A percentile compares a stretch with the other conserved stretches of the same genome.
Conservation (phyloP, 2,888 invertebrate genomes). For the Nipponacmea schrenckii region DNA sequence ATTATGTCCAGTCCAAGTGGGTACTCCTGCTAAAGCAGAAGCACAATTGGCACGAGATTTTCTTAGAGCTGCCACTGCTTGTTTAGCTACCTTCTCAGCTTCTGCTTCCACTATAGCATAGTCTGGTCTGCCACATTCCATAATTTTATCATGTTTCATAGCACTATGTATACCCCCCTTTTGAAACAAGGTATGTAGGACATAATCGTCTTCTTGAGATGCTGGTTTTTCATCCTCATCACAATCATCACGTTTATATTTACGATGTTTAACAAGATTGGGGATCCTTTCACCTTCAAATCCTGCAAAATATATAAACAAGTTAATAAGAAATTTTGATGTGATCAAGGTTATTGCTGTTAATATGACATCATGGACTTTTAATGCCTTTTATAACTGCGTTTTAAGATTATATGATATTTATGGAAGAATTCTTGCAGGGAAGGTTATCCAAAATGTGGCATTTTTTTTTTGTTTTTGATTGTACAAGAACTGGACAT, state of each 20-base stretch:
- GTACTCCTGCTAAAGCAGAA: conserved; percentile 65
- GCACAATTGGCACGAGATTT: conserved; percentile 69
- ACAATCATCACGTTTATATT: conserved; percentile 69
- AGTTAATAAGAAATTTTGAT: no score
- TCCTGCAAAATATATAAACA: conserved; percentile 37
- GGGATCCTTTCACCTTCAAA: conserved; percentile 79
- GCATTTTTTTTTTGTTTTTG: no score
- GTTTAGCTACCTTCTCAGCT: conserved; percentile 79
- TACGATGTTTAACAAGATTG: conserved; percentile 75
- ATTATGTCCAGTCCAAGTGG: conserved; percentile 71
- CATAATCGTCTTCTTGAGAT: conserved; percentile 81
- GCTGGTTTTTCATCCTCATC: conserved; percentile 42
- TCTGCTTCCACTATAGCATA: conserved; percentile 79
- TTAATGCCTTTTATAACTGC: no score
- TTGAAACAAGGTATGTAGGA: conserved; percentile 84
- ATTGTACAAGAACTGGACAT: no score
- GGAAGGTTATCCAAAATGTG: no score
- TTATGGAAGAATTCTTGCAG: no score
- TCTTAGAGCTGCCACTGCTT: conserved; percentile 74
- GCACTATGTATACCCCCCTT: conserved; percentile 82
- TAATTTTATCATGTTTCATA: conserved; percentile 82
- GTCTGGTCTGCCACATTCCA: conserved; percentile 74
- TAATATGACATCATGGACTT: no score
- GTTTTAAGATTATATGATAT: no score
- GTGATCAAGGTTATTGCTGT: no score